Evolutionary conservation across 2,113 vertebrate species (phyloP).

Genomic region (Dasypus novemcinctus): DNA sequence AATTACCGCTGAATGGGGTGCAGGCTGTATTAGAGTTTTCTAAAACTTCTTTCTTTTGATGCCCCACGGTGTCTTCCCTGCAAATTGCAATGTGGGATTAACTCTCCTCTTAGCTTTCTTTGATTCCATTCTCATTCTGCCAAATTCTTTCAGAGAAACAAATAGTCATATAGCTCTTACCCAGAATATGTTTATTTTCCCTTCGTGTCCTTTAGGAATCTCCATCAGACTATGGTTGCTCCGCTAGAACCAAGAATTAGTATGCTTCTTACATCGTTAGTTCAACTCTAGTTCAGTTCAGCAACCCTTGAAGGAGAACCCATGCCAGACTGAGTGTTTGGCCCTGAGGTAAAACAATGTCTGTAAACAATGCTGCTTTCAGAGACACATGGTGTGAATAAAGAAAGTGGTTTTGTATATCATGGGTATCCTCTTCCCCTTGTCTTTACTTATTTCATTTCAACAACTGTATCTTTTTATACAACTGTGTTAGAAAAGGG

Average conservation of each 20-base stretch:
- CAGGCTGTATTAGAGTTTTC: neutral
- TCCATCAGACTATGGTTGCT: neutral
- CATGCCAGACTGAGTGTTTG: neutral
- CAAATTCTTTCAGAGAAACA: neutral
- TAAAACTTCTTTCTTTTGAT: constrained; percentile 21
- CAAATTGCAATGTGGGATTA: neutral
- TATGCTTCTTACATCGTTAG: neutral
- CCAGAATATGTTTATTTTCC: neutral
- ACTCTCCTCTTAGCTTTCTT: neutral
- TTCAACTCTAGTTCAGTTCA: neutral
- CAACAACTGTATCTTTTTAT: accelerated
- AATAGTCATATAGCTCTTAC: neutral
- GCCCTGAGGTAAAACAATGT: neutral
- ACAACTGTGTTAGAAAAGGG: neutral
- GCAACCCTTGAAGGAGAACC: neutral
- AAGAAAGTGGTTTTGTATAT: neutral
- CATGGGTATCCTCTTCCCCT: accelerated
- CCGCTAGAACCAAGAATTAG: no score
- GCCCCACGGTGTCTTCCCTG: neutral
- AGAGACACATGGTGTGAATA: neutral
- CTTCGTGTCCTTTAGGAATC: neutral
- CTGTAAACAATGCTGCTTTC: neutral
- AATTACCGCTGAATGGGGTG: neutral
- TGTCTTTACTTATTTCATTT: neutral
- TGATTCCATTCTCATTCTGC: neutral